Conservation (phyloP, 1,140 invertebrate species). For the Scaptomyza pallida region DNA sequence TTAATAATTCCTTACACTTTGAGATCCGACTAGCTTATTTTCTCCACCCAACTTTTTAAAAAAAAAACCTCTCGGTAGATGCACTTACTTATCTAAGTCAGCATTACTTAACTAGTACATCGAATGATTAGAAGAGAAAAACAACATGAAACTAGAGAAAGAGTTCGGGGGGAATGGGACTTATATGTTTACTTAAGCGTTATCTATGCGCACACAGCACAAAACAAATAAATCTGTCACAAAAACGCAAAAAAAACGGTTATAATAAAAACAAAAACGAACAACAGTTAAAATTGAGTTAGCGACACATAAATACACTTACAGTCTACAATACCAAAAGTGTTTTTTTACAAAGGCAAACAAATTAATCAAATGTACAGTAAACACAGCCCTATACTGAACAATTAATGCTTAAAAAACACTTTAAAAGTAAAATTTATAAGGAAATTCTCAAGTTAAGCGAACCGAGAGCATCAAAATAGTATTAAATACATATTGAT, state of each 20-base stretch:
- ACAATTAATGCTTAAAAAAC: too few relatives aligned
- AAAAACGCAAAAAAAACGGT: conserved; percentile 9
- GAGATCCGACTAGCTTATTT: too few relatives aligned
- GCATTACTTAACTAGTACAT: background rate
- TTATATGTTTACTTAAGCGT: conserved; percentile 41
- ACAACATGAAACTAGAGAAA: background rate
- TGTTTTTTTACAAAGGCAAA: too few relatives aligned
- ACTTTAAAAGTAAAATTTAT: too few relatives aligned
- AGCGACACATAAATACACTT: background rate
- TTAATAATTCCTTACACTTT: too few relatives aligned
- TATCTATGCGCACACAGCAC: conserved; percentile 32
- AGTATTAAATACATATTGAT: too few relatives aligned
- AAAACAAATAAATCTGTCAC: conserved; percentile 51
- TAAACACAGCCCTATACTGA: too few relatives aligned
- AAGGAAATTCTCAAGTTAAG: too few relatives aligned
- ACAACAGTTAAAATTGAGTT: background rate
- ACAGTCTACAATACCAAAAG: too few relatives aligned
- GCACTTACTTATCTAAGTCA: background rate
- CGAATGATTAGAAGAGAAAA: conserved; percentile 4
- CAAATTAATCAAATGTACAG: too few relatives aligned
- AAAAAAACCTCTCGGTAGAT: background rate
- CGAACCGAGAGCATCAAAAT: too few relatives aligned
- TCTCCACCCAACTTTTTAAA: too few relatives aligned
- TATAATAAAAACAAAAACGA: background rate
- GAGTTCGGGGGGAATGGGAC: conserved; percentile 1